A percentile compares a stretch with the other conserved stretches of the same genome.
Conservation (phyloP, 2,797 vertebrate genomes). For the Tenualosa ilisha region DNA sequence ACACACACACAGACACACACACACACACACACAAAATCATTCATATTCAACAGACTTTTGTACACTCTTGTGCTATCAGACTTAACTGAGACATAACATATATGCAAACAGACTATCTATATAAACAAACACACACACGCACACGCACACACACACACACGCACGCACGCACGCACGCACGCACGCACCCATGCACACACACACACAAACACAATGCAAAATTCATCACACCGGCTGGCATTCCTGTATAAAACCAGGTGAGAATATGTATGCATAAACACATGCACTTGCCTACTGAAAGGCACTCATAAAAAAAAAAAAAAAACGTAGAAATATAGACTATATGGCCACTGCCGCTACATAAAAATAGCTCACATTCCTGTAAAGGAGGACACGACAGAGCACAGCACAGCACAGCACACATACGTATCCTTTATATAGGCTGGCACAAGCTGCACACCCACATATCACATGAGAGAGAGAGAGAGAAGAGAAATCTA, state of each 20-base stretch:
- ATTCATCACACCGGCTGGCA: conserved; percentile 27
- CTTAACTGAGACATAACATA: not conserved
- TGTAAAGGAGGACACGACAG: not conserved
- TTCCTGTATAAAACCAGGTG: conserved; percentile 21
- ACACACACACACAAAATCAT: conserved; percentile 19
- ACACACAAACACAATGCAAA: not conserved
- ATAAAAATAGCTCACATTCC: conserved; percentile 8
- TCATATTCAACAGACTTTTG: conserved; percentile 26
- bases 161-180: not conserved
- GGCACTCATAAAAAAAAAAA: not conserved
- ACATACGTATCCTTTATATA: not conserved
- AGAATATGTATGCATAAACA: not conserved
- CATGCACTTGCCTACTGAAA: not conserved
- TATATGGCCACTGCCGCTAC: not conserved
- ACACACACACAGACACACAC: not conserved
- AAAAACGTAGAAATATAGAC: conserved; percentile 1
- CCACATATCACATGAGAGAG: not conserved
- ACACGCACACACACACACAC: conserved; percentile 15
- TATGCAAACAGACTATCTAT: not conserved
- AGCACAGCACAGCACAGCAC: not conserved
- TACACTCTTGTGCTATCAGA: conserved; percentile 13
- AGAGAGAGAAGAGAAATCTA: not conserved
- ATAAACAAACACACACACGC: conserved; percentile 22
- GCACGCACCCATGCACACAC: not conserved
- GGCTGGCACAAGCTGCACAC: not conserved